Base-by-base conservation (phyloP, 2,797 vertebrate genomes). In the Dicrostonyx torquatus region DNA sequence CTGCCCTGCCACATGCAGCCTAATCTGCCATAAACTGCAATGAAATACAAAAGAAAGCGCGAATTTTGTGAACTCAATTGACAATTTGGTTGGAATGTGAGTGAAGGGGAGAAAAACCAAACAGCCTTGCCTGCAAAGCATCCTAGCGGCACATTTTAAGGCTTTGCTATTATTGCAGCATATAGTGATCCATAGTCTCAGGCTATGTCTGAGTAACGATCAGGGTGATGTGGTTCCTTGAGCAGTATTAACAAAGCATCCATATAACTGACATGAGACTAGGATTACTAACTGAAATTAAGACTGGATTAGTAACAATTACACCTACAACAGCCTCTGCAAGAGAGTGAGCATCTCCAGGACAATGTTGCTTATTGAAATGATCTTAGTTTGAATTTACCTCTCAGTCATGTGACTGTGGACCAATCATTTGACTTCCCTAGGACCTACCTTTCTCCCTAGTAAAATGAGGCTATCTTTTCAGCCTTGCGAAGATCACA, bases 251-350 rank as follows among this genome's bases (percentile, higher is more conserved):
- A 13, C 50, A 73, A 92, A 91, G 10, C 22, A 40, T 48, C n/a
- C 75, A 87, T 68, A 77, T 64, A 73, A 68, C 20, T 14, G 70
- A 90, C 53, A 24, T 12, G 48, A 66, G 12, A 40, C 22, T 26
- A 14, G 22, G 29, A 76, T 79, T 37, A 40, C 86, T 78, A 92
- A 45, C 45, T 85, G 43, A 93, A 92, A 86, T 85, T 90, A 86
- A 82, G 13, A 95, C 68, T 11, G 4, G 11, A 40, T 91, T 75
- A 6, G 29, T 43, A 70, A 78, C 53, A 45, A 43, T 83, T 29
- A 40, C 14, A 91, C 13, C 11, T 40, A 17, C 82, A 92, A 78
- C 24, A 64, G 64, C 77, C 40, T 31, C 31, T n/a, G 29, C 18
- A 34, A 85, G 37, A 78, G 4, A n/a, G 13, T 37, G 17, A 86